phyloP scores from a whole-genome alignment of 2,113 vertebrate genomes.

The Actenoides lindsayi region DNA sequence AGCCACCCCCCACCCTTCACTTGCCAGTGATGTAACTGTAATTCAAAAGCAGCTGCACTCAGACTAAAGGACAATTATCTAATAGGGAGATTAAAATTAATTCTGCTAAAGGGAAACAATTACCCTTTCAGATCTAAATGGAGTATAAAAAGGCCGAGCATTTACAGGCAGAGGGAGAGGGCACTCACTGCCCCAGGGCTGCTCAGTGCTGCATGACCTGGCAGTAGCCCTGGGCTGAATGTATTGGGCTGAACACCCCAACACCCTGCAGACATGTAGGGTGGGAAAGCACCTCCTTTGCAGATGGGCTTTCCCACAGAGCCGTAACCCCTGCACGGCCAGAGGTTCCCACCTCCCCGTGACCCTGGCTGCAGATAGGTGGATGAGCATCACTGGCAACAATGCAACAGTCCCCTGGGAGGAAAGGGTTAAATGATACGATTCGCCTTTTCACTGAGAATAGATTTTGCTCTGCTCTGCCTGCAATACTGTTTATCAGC shows the following conservation, averaged over 20 bases:
- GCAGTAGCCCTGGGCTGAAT: accelerated
- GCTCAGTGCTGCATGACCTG: not conserved
- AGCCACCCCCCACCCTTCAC: not conserved
- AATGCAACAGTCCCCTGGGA: accelerated
- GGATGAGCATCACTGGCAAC: not conserved
- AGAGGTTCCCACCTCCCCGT: not conserved
- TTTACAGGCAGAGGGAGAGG: not conserved
- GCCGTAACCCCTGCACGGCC: not conserved
- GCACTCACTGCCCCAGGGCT: not conserved
- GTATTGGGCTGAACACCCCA: not conserved
- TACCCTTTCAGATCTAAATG: conserved; percentile 3
- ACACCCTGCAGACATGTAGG: not conserved
- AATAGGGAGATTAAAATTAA: not conserved
- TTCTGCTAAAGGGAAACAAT: conserved; percentile 30
- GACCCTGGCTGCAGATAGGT: not conserved
- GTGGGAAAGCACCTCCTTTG: not conserved
- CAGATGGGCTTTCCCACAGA: not conserved
- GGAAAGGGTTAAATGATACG: conserved; percentile 1
- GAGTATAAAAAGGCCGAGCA: not conserved
- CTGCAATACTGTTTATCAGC: conserved; percentile 57
- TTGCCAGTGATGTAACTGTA: not conserved
- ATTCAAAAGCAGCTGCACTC: not conserved
- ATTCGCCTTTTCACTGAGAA: not conserved
- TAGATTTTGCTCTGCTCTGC: not conserved
- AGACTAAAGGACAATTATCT: conserved; percentile 20